Base-by-base conservation (phyloP, 2,888 invertebrate genomes). In the Busseola fusca region DNA sequence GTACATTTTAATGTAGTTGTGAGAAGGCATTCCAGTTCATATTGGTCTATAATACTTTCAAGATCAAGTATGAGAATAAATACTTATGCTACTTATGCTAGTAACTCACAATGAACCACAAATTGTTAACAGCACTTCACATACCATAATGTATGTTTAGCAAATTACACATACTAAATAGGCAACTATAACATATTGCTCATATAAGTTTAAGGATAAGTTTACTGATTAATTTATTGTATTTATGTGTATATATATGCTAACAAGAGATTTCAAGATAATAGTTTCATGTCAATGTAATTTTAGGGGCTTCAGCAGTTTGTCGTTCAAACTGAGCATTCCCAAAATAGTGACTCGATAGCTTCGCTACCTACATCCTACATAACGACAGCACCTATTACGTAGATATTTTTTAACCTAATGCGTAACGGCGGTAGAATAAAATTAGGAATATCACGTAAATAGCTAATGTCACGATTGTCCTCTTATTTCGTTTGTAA, bases 291-390 rank as follows among this genome's bases (percentile, higher is more conserved):
- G 30, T 37, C 56, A 50, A 42, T 70, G 57, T 73, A 56, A 57
- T 37, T 56, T 48, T 37, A n/a, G 7, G 45, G 27, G n/a, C n/a
- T 72, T 74, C 54, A 60, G 34, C 1, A 7, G 42, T 72, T 59
- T 50, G 18, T 56, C 27, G 34, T 30, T 50, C 42, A 56, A 56
- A 72, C 30, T 56, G 34, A 56, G 30, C 54, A 76, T 58, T 76
- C 63, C 70, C 57, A 69, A 81, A 81, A 81, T 78, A 81, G 62
- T 81, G 48, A 67, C 48, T 57, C 10, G 56, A n/a, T 64, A 75
- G 56, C 30, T 45, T 62, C 34, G n/a, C 42, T 78, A 63, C 52
- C 37, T 40, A 42, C 50, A 62, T 65, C 52, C 37, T 40, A 42
- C 50, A 64, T 63, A 69, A 69, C 76, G 76, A 69, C 59, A 69